These are phyloP conservation scores for Tillus elongatus DNA, from an alignment of 2,888 invertebrate genomes.

Conservation along the genomic window DNA sequence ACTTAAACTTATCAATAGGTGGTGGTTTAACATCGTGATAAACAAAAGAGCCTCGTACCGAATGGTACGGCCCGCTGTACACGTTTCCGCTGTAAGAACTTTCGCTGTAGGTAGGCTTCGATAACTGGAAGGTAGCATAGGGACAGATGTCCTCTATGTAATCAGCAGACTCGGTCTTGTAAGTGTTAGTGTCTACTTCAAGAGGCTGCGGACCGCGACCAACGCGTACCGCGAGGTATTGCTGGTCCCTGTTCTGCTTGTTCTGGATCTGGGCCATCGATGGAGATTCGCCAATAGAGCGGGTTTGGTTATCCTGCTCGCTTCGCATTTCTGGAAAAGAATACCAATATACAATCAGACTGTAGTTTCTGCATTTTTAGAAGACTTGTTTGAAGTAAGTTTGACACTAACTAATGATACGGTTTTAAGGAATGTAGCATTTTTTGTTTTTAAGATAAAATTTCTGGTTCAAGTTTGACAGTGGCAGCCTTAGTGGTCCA, in stretches of 20 bases:
- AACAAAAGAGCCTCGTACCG: slow-evolving; percentile 77
- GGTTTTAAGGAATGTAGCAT: too few species aligned
- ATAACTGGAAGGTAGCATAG: slow-evolving; percentile 84
- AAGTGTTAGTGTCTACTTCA: slow-evolving; percentile 46
- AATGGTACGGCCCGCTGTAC: slow-evolving; percentile 79
- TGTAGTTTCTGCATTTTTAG: too few species aligned
- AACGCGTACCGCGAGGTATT: slow-evolving; percentile 59
- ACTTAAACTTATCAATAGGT: slow-evolving; percentile 67
- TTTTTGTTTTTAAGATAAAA: too few species aligned
- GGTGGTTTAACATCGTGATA: slow-evolving; percentile 78
- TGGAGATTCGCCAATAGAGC: slow-evolving; percentile 62
- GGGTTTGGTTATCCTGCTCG: slow-evolving; percentile 42
- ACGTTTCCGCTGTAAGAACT: slow-evolving; percentile 85
- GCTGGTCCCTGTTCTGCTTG: slow-evolving; percentile 70
- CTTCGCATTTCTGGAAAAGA: slow-evolving; percentile 40
- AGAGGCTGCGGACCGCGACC: slow-evolving; percentile 40
- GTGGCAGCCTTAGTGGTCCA: too few species aligned
- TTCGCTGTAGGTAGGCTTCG: slow-evolving; percentile 73
- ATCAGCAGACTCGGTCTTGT: slow-evolving; percentile 52
- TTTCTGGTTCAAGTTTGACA: too few species aligned
- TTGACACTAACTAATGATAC: too few species aligned
- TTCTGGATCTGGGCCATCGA: slow-evolving; percentile 71
- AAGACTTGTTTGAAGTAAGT: too few species aligned
- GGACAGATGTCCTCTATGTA: slow-evolving; percentile 91
- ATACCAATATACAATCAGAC: too few species aligned